phyloP scores from a whole-genome alignment of 1,140 invertebrate species.

The Eriocheir sinensis region DNA sequence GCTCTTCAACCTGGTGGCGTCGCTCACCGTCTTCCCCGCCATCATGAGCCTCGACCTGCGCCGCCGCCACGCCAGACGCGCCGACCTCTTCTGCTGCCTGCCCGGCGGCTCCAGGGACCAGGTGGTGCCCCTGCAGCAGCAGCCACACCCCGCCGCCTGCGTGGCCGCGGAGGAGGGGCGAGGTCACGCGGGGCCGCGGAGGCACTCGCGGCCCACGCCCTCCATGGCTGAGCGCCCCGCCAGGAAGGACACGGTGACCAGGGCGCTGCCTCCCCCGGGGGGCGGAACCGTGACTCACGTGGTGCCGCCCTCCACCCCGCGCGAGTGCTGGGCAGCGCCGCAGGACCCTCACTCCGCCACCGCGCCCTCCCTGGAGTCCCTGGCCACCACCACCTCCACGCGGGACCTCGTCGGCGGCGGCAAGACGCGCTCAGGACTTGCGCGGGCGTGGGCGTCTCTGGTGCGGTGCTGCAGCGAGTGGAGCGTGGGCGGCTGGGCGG shows the following conservation, averaged over 20 bases:
- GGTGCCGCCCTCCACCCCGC: constrained; percentile 83
- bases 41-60: constrained; percentile 95
- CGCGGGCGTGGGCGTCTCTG: constrained; percentile 41
- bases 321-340: constrained; percentile 71
- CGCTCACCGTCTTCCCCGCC: constrained; percentile 95
- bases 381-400: constrained; percentile 79
- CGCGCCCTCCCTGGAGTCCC: constrained; percentile 79
- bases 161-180: constrained; percentile 6
- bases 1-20: constrained; percentile 92
- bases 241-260: constrained; percentile 66
- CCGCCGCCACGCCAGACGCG: constrained; percentile 87
- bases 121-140: constrained; percentile 54
- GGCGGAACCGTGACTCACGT: constrained; percentile 81
- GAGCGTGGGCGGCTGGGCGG: constrained; percentile 52
- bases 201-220: constrained; percentile 55
- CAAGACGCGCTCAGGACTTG: constrained; percentile 30
- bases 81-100: constrained; percentile 91
- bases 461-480: constrained; percentile 50
- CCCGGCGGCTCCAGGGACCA: constrained; percentile 78
- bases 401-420: constrained; percentile 79
- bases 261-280: constrained; percentile 65
- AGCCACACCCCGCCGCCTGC: background rate
- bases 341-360: constrained; percentile 66
- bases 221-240: constrained; percentile 72
- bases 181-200: background rate